Evolutionary conservation across 2,888 invertebrate species (phyloP).

Genomic region (Pegoplata infirma): DNA sequence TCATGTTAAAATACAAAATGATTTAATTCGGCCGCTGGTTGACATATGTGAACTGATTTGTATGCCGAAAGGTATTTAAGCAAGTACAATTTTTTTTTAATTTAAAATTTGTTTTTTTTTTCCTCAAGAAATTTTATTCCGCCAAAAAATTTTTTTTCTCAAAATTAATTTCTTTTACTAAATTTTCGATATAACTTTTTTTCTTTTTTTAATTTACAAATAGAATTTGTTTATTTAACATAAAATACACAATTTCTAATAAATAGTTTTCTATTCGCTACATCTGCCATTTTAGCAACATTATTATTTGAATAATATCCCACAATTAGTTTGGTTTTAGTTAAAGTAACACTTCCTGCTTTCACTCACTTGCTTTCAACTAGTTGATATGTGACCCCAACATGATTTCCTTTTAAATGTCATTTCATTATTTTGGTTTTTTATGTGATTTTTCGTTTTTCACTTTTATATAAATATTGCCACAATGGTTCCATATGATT

Average conservation of each 20-base stretch:
- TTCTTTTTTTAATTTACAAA: neutral
- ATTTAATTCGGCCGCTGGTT: too few species aligned
- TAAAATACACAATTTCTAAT: neutral
- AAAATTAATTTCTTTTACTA: too few species aligned
- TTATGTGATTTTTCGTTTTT: too few species aligned
- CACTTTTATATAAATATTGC: constrained; percentile 33
- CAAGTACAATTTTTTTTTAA: too few species aligned
- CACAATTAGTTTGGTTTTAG: constrained; percentile 22
- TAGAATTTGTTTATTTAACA: neutral
- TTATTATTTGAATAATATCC: constrained; percentile 35
- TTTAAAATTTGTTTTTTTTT: too few species aligned
- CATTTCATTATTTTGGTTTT: constrained; percentile 45
- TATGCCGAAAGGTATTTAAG: too few species aligned
- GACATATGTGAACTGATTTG: too few species aligned
- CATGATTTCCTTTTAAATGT: constrained; percentile 22
- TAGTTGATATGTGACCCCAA: constrained; percentile 5
- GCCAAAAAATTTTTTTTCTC: too few species aligned
- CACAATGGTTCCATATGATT: constrained; percentile 50
- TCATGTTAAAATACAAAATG: too few species aligned
- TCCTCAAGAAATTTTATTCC: too few species aligned
- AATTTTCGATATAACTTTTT: too few species aligned
- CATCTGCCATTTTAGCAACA: neutral
- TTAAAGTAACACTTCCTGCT: constrained; percentile 41
- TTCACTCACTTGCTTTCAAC: constrained; percentile 2
- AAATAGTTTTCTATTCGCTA: constrained; percentile 20